phyloP scores from a whole-genome alignment of 35 echinoderm and acorn worm species.

The Amphiura filiformis region DNA sequence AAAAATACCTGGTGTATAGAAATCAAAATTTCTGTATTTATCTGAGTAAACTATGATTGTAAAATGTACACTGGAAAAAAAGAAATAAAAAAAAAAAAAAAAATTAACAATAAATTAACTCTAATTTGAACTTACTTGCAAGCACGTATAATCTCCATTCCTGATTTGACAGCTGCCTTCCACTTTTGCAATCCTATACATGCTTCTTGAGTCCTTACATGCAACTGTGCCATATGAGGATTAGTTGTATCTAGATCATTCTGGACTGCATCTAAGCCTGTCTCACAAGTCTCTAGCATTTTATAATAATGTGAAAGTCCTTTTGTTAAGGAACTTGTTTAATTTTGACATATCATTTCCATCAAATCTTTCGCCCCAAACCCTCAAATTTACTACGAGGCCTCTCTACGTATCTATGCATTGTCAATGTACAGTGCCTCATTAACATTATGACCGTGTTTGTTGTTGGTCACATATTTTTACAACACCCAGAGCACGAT shows the following conservation, averaged over 20 bases:
- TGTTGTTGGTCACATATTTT: too few species aligned
- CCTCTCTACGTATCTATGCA: neutral
- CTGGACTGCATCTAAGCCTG: neutral
- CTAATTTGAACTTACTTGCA: neutral
- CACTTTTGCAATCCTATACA: neutral
- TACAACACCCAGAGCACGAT: too few species aligned
- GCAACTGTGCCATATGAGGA: neutral
- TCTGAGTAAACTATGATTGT: too few species aligned
- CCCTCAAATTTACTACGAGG: neutral
- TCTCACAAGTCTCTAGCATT: neutral
- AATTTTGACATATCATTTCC: neutral
- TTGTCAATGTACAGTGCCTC: too few species aligned
- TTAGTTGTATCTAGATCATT: neutral
- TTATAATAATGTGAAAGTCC: neutral
- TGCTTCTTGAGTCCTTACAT: neutral
- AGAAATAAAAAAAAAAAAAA: too few species aligned
- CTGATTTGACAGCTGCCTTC: neutral
- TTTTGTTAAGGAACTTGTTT: neutral
- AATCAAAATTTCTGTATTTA: too few species aligned
- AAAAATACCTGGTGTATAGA: too few species aligned
- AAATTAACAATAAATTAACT: neutral
- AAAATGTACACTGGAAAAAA: too few species aligned
- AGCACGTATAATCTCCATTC: neutral
- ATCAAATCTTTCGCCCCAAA: neutral
- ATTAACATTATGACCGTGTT: too few species aligned